Conservation (phyloP, 2,797 vertebrate genomes). For the Lateolabrax maculatus region DNA sequence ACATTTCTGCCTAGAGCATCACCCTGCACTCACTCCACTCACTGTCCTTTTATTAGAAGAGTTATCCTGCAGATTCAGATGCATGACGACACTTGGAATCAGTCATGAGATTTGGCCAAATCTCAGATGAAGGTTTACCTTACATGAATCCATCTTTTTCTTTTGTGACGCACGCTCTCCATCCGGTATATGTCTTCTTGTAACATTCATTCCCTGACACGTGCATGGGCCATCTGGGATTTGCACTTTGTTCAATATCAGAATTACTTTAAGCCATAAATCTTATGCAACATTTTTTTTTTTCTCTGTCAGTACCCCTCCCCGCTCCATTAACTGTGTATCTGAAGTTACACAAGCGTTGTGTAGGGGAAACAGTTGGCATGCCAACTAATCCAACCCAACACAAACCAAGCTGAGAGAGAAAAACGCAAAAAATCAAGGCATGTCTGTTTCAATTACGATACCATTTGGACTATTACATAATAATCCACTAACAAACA, state of each 20-base stretch:
- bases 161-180: constrained; percentile 8
- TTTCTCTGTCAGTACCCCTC: constrained; percentile 41
- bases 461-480: constrained; percentile 79
- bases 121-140: constrained; percentile 12
- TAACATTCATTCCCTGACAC: constrained; percentile 56
- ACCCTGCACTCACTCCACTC: neutral
- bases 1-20: neutral
- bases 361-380: constrained; percentile 78
- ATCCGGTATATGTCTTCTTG: constrained; percentile 2
- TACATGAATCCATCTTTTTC: constrained; percentile 1
- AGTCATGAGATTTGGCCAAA: constrained; percentile 35
- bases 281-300: constrained; percentile 73
- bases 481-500: constrained; percentile 75
- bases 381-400: constrained; percentile 79
- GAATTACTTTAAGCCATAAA: constrained; percentile 78
- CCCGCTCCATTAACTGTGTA: constrained; percentile 64
- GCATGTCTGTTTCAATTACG: constrained; percentile 81
- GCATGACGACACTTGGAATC: neutral
- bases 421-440: constrained; percentile 66
- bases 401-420: constrained; percentile 65
- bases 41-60: neutral
- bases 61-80: neutral
- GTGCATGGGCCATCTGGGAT: constrained; percentile 60
- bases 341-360: constrained; percentile 80
- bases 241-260: constrained; percentile 68